phyloP scores from a whole-genome alignment of 2,113 vertebrate species.

The Heptranchias perlo region DNA sequence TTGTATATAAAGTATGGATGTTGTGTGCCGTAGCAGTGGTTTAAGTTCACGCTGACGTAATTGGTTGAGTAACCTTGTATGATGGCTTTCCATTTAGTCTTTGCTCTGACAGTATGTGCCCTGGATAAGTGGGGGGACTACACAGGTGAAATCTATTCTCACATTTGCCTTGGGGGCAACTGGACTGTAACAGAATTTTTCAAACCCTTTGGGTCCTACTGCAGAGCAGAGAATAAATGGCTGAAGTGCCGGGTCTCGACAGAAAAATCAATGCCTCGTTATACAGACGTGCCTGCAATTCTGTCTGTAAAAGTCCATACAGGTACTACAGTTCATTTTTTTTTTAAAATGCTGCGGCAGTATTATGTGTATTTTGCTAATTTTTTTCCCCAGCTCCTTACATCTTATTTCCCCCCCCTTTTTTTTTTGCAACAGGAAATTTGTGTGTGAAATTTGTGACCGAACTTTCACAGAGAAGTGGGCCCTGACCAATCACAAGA shows the following conservation, averaged over 20 bases:
- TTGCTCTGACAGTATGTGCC: slow-evolving; percentile 81
- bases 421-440: slow-evolving; percentile 72
- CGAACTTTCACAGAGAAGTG: slow-evolving; percentile 95
- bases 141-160: slow-evolving; percentile 99
- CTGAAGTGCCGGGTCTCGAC: slow-evolving; percentile 91
- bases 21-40: not conserved
- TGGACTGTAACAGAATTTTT: slow-evolving; percentile 99
- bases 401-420: slow-evolving; percentile 37
- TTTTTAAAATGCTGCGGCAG: slow-evolving; percentile 1
- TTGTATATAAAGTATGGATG: not conserved
- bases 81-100: slow-evolving; percentile 93
- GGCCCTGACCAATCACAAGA: slow-evolving; percentile 98
- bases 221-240: slow-evolving; percentile 99
- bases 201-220: slow-evolving; percentile 91
- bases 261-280: slow-evolving; percentile 99
- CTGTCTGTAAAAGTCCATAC: slow-evolving; percentile 54
- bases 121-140: slow-evolving; percentile 90
- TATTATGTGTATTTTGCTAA: slow-evolving; percentile 36
- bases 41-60: slow-evolving; percentile 43
- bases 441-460: slow-evolving; percentile 86
- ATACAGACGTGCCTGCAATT: slow-evolving; percentile 86
- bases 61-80: slow-evolving; percentile 70
- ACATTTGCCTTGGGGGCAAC: slow-evolving; percentile 94
- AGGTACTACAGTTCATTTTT: slow-evolving; percentile 8
- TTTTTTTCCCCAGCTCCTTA: slow-evolving; percentile 46